phyloP scores from a whole-genome alignment of 2,888 invertebrate genomes.

The Mesodorylaimus sp. region DNA sequence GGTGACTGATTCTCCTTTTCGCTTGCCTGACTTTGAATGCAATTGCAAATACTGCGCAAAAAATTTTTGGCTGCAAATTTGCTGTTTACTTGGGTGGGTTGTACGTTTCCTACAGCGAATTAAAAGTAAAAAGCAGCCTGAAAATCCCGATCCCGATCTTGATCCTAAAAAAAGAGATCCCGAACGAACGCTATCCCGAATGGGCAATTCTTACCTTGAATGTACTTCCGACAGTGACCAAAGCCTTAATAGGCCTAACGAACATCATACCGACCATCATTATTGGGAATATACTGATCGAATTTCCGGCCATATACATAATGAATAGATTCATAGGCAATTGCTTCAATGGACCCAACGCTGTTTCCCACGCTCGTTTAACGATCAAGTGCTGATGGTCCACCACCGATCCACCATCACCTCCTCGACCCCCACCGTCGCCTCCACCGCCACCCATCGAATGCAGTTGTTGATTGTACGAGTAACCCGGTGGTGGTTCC shows the following conservation, averaged over 20 bases:
- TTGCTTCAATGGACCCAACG: slow-evolving; percentile 24
- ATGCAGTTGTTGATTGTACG: neutral
- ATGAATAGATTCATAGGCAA: slow-evolving; percentile 82
- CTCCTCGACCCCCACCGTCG: slow-evolving; percentile 6
- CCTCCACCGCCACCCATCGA: slow-evolving; percentile 9
- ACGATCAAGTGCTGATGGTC: slow-evolving; percentile 24
- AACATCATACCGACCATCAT: slow-evolving; percentile 99
- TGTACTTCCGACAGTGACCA: slow-evolving; percentile 56
- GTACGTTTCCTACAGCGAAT: too few species aligned
- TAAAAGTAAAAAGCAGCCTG: too few species aligned
- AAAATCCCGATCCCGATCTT: too few species aligned
- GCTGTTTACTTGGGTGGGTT: too few species aligned
- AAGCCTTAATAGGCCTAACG: slow-evolving; percentile 79
- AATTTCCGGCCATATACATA: slow-evolving; percentile 99
- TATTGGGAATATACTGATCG: slow-evolving; percentile 96
- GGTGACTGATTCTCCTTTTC: too few species aligned
- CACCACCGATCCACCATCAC: slow-evolving; percentile 15
- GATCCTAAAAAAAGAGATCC: too few species aligned
- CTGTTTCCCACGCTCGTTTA: slow-evolving; percentile 29
- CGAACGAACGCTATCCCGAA: too few species aligned
- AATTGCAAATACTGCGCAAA: too few species aligned
- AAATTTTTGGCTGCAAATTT: too few species aligned
- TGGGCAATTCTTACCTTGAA: too few species aligned
- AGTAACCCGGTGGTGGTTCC: too few species aligned
- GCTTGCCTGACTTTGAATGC: too few species aligned